These are phyloP conservation scores for Synanthedon vespiformis DNA, from an alignment of 2,888 invertebrate species.

Conservation along the genomic window DNA sequence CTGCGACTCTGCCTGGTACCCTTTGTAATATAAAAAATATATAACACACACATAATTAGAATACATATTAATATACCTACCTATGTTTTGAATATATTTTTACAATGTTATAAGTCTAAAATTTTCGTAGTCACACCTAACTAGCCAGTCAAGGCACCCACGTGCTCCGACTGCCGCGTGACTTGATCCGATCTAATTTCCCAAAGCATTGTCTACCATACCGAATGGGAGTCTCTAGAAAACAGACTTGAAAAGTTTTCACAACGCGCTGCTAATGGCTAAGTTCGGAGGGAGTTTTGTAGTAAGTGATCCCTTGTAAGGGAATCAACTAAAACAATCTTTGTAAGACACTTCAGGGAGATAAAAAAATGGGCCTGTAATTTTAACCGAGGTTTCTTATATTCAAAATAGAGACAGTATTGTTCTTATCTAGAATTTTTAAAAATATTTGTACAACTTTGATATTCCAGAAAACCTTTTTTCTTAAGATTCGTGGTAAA, in stretches of 20 bases:
- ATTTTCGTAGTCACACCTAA: slow-evolving; percentile 5
- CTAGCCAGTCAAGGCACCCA: slow-evolving; percentile 29
- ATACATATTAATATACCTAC: no score
- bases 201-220: slow-evolving; percentile 44
- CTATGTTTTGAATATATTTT: slow-evolving; percentile 2
- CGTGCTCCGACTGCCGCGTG: slow-evolving; percentile 45
- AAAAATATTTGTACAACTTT: slow-evolving; percentile 47
- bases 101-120: slow-evolving; percentile 12
- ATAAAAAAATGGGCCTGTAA: no score
- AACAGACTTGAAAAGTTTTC: neutral
- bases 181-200: slow-evolving; percentile 41
- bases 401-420: neutral
- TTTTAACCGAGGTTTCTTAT: no score
- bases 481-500: slow-evolving; percentile 38
- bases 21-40: no score
- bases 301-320: no score
- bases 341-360: no score
- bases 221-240: slow-evolving; percentile 10
- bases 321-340: no score
- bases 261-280: neutral
- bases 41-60: no score
- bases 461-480: slow-evolving; percentile 32
- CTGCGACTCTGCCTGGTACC: no score
- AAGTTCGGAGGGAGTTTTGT: neutral
- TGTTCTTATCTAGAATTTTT: slow-evolving; percentile 21